Base-by-base conservation (phyloP, 2,888 invertebrate species). In the Ligdia adustata region DNA sequence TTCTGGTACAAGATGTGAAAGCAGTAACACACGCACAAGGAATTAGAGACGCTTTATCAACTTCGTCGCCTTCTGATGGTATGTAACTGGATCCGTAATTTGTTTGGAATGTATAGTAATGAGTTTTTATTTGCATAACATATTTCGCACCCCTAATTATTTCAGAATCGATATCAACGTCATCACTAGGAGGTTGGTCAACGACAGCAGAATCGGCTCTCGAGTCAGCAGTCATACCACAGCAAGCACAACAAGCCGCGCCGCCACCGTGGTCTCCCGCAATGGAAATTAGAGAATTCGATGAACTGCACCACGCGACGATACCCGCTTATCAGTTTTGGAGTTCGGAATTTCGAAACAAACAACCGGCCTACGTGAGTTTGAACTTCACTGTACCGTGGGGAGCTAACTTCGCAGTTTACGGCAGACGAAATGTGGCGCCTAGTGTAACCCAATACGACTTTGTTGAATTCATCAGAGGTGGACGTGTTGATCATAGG, bases 381-480 rank as follows among this genome's bases (percentile, higher is more conserved):
- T 93, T 97, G 86, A 97, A 97, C 87, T 95, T 97, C 76, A 97
- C 96, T 49, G 91, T 97, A 67, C 97, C 97, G 29, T 96, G 97
- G 96, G 96, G 96, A 65, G 96, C 96, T 38, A 97, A 97, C 87
- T 97, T 99, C 74, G 99, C 98, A 35, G 95, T 99, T 53, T 98
- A 99, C 82, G 98, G 98, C 16, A 92, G 99, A 61, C 93, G 98
- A 66, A 98, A 98, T 85, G 96, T 97, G 41, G 96, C 97, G 20
- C 99, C 99, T 7, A 97, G 98, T 75, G 97, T 99, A 69, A 98
- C 98, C 55, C 97, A 98, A 86, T 97, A 98, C 83, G 99, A 99
- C 82, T 98, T 99, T 83, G 97, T 97, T 62, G 97, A 98, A 91
- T 97, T 98, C 75, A 95, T 98, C 63, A 95, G 96, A 72, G 96